Base-by-base conservation (phyloP, 1,140 invertebrate species). In the Ceratitis capitata region DNA sequence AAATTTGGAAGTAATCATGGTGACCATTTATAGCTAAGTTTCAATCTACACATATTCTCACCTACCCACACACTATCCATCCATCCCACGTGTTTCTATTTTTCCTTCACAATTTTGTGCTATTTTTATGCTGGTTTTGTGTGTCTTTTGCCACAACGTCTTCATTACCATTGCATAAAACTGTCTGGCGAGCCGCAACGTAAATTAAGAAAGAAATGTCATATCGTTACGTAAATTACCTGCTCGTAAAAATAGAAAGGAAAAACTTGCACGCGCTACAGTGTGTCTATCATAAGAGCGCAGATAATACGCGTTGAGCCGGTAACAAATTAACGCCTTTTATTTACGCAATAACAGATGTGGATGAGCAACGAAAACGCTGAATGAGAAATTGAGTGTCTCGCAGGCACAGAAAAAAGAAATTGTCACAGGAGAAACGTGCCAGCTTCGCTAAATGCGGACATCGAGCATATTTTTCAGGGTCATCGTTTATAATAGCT, bases 181-280 rank as follows among this genome's bases (percentile, higher is more conserved):
- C 69, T 61, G 64, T 45, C 39, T 45, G n/a, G 1, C 2, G 7
- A 45, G 69, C 26, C 69, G 69, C n/a, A 42, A 45, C 86, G 90
- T 90, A 90, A 90, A 90, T 90, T 90, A 90, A 88, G 89, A 90
- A 90, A 88, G 89, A 90, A 90, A 89, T 90, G 89, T 90, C 89
- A 90, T 89, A 89, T 90, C 88, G 89, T 90, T 90, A 90, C 88
- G 88, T 90, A 90, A 89, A 90, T 90, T 90, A 90, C 89, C 89
- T 90, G 89, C 88, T 88, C 88, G 87, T 90, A 90, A 90, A 90
- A 89, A 88, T 69, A 78, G 69, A 45, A 45, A 78, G 35, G 10
- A 78, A 47, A 45, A 78, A 56, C 29, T 49, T 47, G 85, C n/a
- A n/a, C n/a, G n/a, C n/a, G n/a, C n/a, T n/a, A n/a, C n/a, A n/a